These are phyloP conservation scores for Ceuthmochares aereus DNA, from an alignment of 2,113 vertebrate genomes.

Conservation along the genomic window DNA sequence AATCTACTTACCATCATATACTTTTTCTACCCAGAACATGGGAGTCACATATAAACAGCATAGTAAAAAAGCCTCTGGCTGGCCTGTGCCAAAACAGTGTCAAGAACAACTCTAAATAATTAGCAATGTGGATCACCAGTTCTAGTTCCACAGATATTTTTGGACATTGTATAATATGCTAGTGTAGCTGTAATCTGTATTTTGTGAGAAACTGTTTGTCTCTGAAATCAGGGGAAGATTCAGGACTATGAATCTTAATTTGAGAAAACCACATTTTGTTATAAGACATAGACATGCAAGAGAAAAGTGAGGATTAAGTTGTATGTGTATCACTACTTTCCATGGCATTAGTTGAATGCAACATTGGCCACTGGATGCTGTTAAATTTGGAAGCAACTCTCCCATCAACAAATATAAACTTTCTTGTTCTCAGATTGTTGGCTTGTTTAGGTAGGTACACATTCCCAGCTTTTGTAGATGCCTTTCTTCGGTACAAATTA, in stretches of 20 bases:
- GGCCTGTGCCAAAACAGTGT: neutral
- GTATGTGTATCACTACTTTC: neutral
- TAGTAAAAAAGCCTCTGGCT: neutral
- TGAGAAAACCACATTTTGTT: neutral
- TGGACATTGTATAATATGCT: neutral
- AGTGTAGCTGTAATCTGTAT: neutral
- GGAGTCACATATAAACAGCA: neutral
- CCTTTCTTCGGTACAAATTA: neutral
- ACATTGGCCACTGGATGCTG: neutral
- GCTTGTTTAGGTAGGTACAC: neutral
- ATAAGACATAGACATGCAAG: neutral
- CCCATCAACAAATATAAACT: neutral
- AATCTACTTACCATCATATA: neutral
- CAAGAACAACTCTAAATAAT: neutral
- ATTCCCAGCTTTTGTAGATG: neutral
- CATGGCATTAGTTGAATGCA: neutral
- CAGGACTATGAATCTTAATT: neutral
- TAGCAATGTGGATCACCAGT: neutral
- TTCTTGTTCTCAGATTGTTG: neutral
- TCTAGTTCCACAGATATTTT: neutral
- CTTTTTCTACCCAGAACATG: neutral
- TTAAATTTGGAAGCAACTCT: neutral
- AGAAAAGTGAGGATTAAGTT: neutral
- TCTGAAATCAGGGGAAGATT: neutral
- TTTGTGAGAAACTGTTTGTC: neutral